phyloP scores from a whole-genome alignment of 2,888 invertebrate species.

The Therioaphis trifolii region DNA sequence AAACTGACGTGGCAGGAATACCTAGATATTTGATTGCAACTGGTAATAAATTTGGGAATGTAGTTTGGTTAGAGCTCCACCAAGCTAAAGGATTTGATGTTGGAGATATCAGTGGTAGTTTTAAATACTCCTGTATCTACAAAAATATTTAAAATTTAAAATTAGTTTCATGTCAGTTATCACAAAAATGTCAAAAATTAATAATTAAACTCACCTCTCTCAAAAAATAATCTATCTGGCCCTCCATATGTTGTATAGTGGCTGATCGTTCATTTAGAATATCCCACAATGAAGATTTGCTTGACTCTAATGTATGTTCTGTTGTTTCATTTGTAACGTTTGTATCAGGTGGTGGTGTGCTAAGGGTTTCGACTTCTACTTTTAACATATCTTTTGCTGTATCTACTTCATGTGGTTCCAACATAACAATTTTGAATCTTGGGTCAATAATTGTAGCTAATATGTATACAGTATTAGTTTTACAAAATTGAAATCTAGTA shows the following conservation, averaged over 20 bases:
- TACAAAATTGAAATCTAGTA: neutral
- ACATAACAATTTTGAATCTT: constrained; percentile 1
- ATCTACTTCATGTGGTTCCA: neutral
- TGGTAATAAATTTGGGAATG: neutral
- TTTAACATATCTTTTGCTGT: neutral
- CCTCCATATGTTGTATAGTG: too few species aligned
- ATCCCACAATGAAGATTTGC: too few species aligned
- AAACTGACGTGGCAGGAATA: too few species aligned
- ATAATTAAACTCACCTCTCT: too few species aligned
- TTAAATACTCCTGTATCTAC: constrained; percentile 17
- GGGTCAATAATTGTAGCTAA: neutral
- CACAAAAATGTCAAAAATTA: too few species aligned
- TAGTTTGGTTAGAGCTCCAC: neutral
- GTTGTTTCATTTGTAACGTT: neutral
- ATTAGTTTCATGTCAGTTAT: too few species aligned
- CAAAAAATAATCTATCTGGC: too few species aligned
- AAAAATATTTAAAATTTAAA: neutral
- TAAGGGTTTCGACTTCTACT: neutral
- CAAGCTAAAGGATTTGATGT: constrained; percentile 16
- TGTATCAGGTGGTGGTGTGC: neutral
- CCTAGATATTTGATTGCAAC: too few species aligned
- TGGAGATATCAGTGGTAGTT: neutral
- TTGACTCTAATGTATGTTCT: too few species aligned
- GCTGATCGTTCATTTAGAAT: too few species aligned
- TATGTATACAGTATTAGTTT: neutral